Percentiles rank a stretch among this genome's conserved stretches.
Evolutionary conservation across 35 echinoderm and acorn worm species (phyloP).

Genomic region (Lytechinus pictus): DNA sequence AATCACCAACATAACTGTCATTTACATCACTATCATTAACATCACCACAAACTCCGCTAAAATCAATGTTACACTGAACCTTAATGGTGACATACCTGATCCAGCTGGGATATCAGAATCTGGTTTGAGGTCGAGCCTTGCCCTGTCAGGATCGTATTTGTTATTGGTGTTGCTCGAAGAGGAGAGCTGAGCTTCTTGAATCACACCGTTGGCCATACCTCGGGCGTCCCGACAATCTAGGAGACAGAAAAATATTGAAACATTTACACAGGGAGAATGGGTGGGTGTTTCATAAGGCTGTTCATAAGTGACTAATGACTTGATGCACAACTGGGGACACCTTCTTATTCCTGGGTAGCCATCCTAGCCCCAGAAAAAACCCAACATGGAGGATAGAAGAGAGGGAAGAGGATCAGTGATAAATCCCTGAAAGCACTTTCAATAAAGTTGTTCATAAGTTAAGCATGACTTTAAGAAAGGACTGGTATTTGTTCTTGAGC

Average conservation of each 20-base stretch:
- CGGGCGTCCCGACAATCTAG: conserved; percentile 73
- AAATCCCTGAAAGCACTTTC: no score
- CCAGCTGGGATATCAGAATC: neutral
- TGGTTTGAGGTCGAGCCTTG: conserved; percentile 54
- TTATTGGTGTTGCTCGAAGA: conserved; percentile 52
- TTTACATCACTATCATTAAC: conserved; percentile 35
- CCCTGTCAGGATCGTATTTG: conserved; percentile 64
- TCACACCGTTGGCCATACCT: conserved; percentile 72
- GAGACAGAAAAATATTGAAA: neutral
- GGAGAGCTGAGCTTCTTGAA: conserved; percentile 78
- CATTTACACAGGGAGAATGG: neutral
- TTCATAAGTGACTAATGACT: no score
- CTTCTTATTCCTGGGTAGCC: no score
- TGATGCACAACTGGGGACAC: no score
- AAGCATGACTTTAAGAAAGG: no score
- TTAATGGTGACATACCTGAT: neutral
- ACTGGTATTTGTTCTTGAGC: no score
- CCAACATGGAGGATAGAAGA: no score
- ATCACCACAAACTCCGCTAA: neutral
- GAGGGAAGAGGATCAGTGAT: no score
- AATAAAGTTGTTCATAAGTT: no score
- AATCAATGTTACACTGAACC: neutral
- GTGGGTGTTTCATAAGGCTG: neutral
- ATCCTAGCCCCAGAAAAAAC: no score
- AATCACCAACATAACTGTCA: conserved; percentile 28